Evolutionary conservation across 2,888 invertebrate genomes (phyloP), one percentile per base, ranked within the genome.

Genomic region (Drosophila colorata): DNA sequence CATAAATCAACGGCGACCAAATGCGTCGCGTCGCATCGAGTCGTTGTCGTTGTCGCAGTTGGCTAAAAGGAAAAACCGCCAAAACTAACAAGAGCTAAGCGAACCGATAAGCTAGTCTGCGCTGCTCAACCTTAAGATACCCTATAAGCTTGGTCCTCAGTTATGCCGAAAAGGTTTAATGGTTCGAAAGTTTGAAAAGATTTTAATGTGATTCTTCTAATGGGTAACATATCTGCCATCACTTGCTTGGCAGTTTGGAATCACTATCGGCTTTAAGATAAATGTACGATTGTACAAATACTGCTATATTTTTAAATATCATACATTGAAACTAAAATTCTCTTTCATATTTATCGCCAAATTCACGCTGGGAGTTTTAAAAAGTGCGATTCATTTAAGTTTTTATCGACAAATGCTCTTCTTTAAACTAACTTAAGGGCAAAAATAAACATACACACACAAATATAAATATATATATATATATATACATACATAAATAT

Each of bases 1-100:
- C 86, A 88, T 88, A 88, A 88, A 88, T 90, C 88, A 88, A 89
- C 72, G 65, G 63, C 65, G 63, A 56, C 73, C 69, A 66, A 72
- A 71, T 64, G 63, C 69, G 69, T 64, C 47, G 65, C 70, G 46
- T 46, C 31, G 63, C 37, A 28, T 56, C 46, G 53, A 2, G 5
- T 35, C 44, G 55, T 33, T 28, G 52, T 59, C 59, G 38, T 63
- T 73, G 78, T 73, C 78, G 74, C 78, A 69, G 68, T 75, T 76
- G 55, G 80, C 69, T 76, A 67, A 86, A 72, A 79, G 73, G 73
- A 80, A 77, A 79, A 79, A 70, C 79, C 77, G 65, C 73, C 60
- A 43, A 61, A 73, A 55, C 73, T 67, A 67, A 61, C 68, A 61
- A 51, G 53, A 73, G 55, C 78, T n/a, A 71, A 56, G 35, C 40